Evolutionary conservation across 2,888 invertebrate genomes (phyloP), one percentile per base, ranked within the genome.

Genomic region (Argyra leucocephala): DNA sequence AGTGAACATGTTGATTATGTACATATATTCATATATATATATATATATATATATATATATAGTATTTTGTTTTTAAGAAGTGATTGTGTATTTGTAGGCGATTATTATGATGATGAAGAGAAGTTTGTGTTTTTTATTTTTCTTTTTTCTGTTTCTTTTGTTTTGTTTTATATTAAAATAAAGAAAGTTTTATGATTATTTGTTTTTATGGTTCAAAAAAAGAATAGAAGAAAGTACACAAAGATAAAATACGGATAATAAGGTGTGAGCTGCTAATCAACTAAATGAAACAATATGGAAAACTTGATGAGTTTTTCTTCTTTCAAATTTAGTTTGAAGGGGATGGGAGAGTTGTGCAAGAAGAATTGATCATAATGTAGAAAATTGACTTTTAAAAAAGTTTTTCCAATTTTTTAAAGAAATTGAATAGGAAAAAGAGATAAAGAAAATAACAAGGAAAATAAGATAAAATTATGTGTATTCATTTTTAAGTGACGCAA

Each of bases 121-220:
- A 48, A 48, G 18, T 37, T 37, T 37, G 12, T 37, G 5, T 37
- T 48, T 48, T 12, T 48, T 48, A 2, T 48, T 48, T 48, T 48
- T n/a, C 18, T 48, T 48, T 48, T 48, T 48, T 48, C 5, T 48
- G 1, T 48, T 48, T 37, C 12, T 37, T 12, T 15, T 37, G 12
- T 37, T 37, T 5, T 37, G 12, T 37, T n/a, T 48, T 48, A 18
- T 48, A 48, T 48, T 48, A 48, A 48, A 48, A 48, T 48, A 48
- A 48, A 48, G 48, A 48, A 48, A 48, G 48, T 48, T 48, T 48
- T 48, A 48, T 48, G 48, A 48, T 48, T 48, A 48, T 48, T 48
- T 48, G 48, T 18, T 48, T 48, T 48, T 48, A 48, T 48, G 48
- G 48, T 15, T 15, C 18, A 18, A 48, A 48, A 15, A 12, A 31